A percentile compares a stretch with the other conserved stretches of the same genome.
phyloP scores from a whole-genome alignment of 2,113 vertebrate genomes.

The Paraplagusia blochii region DNA sequence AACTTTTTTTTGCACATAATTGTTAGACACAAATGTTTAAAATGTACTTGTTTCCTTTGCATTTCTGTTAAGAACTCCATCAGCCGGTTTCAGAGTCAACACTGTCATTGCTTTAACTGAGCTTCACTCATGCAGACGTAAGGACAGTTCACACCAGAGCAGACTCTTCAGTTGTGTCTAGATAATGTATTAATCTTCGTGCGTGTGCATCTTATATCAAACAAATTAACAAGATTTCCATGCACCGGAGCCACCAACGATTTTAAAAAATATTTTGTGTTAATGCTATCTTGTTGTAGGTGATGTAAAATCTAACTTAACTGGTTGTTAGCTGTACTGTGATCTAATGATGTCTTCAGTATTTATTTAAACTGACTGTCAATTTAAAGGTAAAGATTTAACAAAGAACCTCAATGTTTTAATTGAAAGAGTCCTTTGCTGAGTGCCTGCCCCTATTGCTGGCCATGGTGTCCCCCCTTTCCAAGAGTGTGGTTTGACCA shows the following conservation, averaged over 20 bases:
- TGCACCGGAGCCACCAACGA: conserved; percentile 67
- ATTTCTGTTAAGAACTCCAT: too few species aligned
- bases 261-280: conserved; percentile 25
- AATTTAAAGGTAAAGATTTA: conserved; percentile 92
- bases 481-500: conserved; percentile 95
- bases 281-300: conserved; percentile 46
- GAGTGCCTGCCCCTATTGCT: conserved; percentile 95
- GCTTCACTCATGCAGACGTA: too few species aligned
- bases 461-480: conserved; percentile 95
- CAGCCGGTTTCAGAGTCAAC: too few species aligned
- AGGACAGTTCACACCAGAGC: neutral
- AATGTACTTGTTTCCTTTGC: too few species aligned
- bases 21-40: too few species aligned
- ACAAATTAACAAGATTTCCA: conserved; percentile 4
- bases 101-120: too few species aligned
- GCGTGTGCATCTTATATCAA: too few species aligned
- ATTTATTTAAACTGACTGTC: conserved; percentile 78
- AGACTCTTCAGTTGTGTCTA: neutral
- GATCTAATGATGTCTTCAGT: conserved; percentile 66
- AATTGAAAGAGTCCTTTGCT: conserved; percentile 98
- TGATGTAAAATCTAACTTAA: conserved; percentile 38
- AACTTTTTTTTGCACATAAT: too few species aligned
- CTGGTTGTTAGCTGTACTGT: conserved; percentile 58
- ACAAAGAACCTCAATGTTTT: conserved; percentile 98
- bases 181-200: neutral